phyloP scores from a whole-genome alignment of 2,888 invertebrate genomes.

The Lobophora halterata region DNA sequence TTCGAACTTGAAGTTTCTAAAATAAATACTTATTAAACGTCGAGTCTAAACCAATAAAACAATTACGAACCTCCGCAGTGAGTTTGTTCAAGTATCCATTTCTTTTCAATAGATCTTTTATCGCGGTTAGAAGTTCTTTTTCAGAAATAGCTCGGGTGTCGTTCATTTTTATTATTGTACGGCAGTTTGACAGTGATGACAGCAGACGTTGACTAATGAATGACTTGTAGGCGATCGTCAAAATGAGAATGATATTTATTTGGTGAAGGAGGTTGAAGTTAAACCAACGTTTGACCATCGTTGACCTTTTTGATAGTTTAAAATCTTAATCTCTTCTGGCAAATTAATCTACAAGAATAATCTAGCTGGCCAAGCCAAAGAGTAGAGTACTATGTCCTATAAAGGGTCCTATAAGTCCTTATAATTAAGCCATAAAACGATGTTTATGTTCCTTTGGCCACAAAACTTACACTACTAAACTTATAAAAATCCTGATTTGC shows the following conservation, averaged over 20 bases:
- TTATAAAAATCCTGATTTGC: too few relatives aligned
- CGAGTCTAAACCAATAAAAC: background rate
- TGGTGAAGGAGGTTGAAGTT: too few relatives aligned
- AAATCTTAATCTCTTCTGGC: too few relatives aligned
- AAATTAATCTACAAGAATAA: too few relatives aligned
- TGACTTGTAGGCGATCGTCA: background rate
- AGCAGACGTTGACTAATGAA: constrained; percentile 5
- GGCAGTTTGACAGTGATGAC: constrained; percentile 5
- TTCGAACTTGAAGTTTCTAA: constrained; percentile 1
- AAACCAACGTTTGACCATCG: too few relatives aligned
- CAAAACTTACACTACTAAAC: too few relatives aligned
- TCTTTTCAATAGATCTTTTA: constrained; percentile 63
- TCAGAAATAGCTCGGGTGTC: constrained; percentile 58
- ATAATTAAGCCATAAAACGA: too few relatives aligned
- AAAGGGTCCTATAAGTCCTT: too few relatives aligned
- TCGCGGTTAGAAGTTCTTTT: constrained; percentile 60
- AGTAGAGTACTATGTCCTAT: too few relatives aligned
- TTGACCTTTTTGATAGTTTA: too few relatives aligned
- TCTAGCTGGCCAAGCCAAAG: too few relatives aligned
- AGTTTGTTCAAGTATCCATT: constrained; percentile 69
- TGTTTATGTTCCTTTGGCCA: too few relatives aligned
- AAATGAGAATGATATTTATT: background rate
- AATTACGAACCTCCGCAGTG: constrained; percentile 60
- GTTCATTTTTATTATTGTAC: constrained; percentile 44
- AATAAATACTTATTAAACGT: constrained; percentile 3